A percentile compares a stretch with the other conserved stretches of the same genome.
phyloP scores from a whole-genome alignment of 2,113 vertebrate genomes.

The Turnix velox region DNA sequence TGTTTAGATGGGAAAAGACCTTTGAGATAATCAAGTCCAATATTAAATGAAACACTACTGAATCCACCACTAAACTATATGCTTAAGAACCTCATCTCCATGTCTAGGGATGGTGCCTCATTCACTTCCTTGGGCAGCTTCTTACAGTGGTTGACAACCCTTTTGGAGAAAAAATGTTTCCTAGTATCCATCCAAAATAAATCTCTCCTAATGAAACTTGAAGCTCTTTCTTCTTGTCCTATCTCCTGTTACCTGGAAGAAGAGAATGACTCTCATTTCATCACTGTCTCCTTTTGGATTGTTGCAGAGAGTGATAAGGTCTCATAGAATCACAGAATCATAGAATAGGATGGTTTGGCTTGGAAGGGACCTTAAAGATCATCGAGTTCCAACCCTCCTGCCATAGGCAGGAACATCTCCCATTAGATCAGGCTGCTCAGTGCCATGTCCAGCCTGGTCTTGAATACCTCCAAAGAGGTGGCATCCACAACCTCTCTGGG shows the following conservation, averaged over 20 bases:
- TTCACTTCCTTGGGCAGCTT: background rate
- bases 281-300: background rate
- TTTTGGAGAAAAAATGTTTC: background rate
- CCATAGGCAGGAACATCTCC: too few relatives aligned
- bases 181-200: background rate
- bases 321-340: too few relatives aligned
- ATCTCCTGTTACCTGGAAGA: background rate
- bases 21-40: background rate
- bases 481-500: too few relatives aligned
- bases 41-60: background rate
- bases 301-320: background rate
- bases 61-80: background rate
- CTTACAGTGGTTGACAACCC: background rate
- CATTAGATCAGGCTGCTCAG: too few relatives aligned
- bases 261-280: accelerated
- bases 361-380: too few relatives aligned
- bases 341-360: too few relatives aligned
- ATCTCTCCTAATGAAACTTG: background rate
- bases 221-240: background rate
- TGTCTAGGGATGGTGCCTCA: background rate
- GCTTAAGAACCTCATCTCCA: background rate
- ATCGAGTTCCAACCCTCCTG: too few relatives aligned
- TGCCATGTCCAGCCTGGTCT: too few relatives aligned
- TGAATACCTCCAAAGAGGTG: too few relatives aligned
- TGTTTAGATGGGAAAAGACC: background rate